phyloP scores from a whole-genome alignment of 2,888 invertebrate genomes.

The Lysandra bellargus region DNA sequence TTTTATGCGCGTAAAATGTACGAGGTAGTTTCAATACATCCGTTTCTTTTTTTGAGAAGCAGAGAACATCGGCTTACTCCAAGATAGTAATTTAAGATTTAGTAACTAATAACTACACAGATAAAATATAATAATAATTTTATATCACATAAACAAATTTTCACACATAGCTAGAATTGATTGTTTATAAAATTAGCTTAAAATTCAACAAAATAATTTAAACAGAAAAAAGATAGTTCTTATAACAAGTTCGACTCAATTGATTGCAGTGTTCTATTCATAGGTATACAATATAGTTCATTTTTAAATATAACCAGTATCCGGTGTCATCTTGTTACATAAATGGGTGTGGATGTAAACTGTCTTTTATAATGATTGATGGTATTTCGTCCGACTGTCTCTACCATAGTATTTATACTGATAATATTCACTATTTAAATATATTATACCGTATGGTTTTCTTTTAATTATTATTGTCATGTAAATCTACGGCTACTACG shows the following conservation, averaged over 20 bases:
- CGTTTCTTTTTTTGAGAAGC: background rate
- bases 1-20: too few species aligned
- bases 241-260: conserved; percentile 43
- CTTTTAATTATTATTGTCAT: too few species aligned
- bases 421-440: too few species aligned
- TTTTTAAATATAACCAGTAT: conserved; percentile 70
- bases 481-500: too few species aligned
- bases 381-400: conserved; percentile 36
- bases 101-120: too few species aligned
- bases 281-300: conserved; percentile 55
- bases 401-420: background rate
- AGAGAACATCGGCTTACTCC: background rate
- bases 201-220: background rate
- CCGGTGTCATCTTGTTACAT: conserved; percentile 52
- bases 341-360: conserved; percentile 39
- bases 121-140: too few species aligned
- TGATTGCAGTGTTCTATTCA: conserved; percentile 45
- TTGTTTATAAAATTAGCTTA: too few species aligned
- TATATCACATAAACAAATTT: too few species aligned
- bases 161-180: too few species aligned
- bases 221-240: background rate
- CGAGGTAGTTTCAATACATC: too few species aligned
- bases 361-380: conserved; percentile 45
- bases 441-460: background rate
- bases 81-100: too few species aligned